Conservation (phyloP, 2,797 vertebrate species). For the Lepus townsendii region DNA sequence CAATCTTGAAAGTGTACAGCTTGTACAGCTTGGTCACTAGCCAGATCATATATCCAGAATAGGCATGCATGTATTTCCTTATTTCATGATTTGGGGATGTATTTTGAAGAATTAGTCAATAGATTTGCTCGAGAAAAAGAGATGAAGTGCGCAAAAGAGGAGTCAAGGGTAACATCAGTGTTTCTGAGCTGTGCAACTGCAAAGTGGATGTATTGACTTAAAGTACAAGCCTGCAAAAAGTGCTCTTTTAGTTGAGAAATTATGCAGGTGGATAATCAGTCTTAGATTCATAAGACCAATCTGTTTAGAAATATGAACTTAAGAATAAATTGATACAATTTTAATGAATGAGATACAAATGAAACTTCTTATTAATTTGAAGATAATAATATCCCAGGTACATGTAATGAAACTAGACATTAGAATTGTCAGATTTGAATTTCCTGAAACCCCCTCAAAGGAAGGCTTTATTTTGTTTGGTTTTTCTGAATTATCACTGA, state of each 20-base stretch:
- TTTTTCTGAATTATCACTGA: too few species aligned
- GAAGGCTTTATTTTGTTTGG: neutral
- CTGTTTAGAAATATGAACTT: neutral
- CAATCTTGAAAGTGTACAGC: neutral
- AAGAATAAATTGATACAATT: constrained; percentile 1
- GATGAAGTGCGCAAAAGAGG: neutral
- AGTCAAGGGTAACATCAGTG: neutral
- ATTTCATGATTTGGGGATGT: neutral
- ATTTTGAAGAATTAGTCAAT: neutral
- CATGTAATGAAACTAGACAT: neutral
- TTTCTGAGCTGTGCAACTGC: neutral
- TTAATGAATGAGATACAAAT: neutral
- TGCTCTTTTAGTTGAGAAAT: neutral
- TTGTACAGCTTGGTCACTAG: neutral
- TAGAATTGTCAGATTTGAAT: neutral
- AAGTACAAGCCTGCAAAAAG: neutral
- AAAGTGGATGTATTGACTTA: neutral
- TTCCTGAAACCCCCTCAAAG: neutral
- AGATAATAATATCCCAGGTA: neutral
- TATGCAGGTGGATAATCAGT: neutral
- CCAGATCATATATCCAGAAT: neutral
- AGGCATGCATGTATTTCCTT: neutral
- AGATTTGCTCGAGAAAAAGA: neutral
- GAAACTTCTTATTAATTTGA: neutral
- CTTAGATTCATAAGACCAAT: neutral